Evolutionary conservation across 2,888 invertebrate genomes (phyloP), one percentile per base, ranked within the genome.

Genomic region (Lasioglossum zephyrum): DNA sequence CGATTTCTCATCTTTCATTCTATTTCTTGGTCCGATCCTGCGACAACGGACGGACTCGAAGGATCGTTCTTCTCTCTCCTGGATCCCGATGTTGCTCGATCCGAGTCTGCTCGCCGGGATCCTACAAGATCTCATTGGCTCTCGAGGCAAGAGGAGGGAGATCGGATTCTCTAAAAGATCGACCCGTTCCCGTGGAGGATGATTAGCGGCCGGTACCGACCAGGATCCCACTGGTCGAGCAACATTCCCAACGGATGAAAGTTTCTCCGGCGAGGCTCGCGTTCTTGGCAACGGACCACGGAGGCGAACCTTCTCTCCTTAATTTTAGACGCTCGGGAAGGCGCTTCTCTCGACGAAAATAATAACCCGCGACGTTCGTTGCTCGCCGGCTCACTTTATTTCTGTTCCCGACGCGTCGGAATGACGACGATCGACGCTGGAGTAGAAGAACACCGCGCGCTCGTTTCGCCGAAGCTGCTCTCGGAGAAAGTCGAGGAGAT

Each of bases 401-500:
- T 63, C 18, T 31, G 36, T 63, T 31, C 31, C 11, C 31, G 8
- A 63, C 63, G 63, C 63, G 31, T 16, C 63, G 16, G 8, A 31
- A 31, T 2, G 63, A 31, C 31, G 16, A 36, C 31, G 63, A 63
- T 63, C 63, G 18, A 44, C 44, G 36, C 18, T 63, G 8, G 31
- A 63, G 31, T 18, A 18, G 63, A 63, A 63, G 8, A 31, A 1
- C 2, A 16, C 26, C 6, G 8, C 6, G 31, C 16, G 63, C 16
- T 63, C 31, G 31, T 31, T 39, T 22, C 69, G 39, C 16, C 39
- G 22, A 1, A 1, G 39, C 22, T 66, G 39, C 0, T 41, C 60
- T 36, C 60, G 72, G 86, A 75, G 87, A 87, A 87, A 87, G 86
- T 81, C 31, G 73, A 73, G 22, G 74, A 79, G 74, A 74, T 57